These are phyloP conservation scores for Cyphomyrus discorhynchus DNA, from an alignment of 2,113 vertebrate species.

Conservation along the genomic window DNA sequence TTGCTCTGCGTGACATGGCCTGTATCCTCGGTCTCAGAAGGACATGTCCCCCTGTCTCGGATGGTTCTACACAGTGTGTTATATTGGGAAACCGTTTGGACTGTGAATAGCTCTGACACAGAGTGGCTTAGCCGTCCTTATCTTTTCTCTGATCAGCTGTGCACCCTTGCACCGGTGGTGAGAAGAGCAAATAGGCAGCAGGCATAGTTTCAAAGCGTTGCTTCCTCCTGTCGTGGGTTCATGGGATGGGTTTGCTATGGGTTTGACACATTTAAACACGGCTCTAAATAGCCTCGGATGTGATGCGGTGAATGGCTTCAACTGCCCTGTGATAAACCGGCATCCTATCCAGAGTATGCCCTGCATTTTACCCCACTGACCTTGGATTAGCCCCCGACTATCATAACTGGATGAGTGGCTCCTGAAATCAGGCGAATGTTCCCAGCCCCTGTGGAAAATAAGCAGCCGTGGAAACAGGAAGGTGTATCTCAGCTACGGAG, in stretches of 20 bases:
- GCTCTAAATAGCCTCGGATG: background rate
- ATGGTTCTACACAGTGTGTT: background rate
- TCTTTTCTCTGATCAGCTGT: background rate
- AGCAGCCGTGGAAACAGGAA: background rate
- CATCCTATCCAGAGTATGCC: background rate
- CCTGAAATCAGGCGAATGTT: background rate
- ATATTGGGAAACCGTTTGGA: background rate
- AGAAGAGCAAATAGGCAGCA: background rate
- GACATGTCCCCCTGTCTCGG: background rate
- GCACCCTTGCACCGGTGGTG: background rate
- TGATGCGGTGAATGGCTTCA: background rate
- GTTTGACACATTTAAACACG: background rate
- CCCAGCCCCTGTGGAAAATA: background rate
- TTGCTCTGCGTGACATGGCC: background rate
- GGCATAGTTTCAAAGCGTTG: background rate
- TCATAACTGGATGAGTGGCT: background rate
- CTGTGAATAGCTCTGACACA: background rate
- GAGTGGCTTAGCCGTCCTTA: background rate
- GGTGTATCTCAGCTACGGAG: background rate
- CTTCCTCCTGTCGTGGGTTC: background rate
- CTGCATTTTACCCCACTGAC: background rate
- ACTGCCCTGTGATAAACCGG: background rate
- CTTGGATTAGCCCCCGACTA: background rate
- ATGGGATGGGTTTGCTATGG: background rate
- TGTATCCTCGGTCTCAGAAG: background rate